Evolutionary conservation across 1,140 invertebrate species (phyloP), one percentile per base, ranked within the genome.

Genomic region (Plectus sambesii): DNA sequence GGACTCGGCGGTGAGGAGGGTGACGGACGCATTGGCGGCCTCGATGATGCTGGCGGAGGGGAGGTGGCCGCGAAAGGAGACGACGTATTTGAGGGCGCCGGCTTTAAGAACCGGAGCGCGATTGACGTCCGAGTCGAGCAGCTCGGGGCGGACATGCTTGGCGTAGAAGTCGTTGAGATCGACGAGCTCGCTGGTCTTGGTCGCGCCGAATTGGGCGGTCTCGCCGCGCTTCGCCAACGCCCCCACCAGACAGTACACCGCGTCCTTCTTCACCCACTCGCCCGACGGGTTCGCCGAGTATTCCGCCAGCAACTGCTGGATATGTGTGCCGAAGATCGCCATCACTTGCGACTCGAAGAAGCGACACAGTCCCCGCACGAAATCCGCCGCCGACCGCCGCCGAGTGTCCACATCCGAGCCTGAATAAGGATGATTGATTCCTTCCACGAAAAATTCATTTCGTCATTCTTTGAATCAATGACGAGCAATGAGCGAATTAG

Each of bases 261-360:
- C 83, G 74, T 98, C 90, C 72, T 97, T 97, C 53, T 81, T 82
- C 42, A 82, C 80, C 90, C 92, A 97, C 70, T 86, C 81, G 63
- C 77, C 59, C 17, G 69, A 58, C 20, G 85, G 79, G 70, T 86
- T 82, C 66, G 80, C 73, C 2, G 73, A 71, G 72, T 90, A 94
- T 60, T 82, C 77, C 80, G 88, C 75, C 2, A 77, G 56, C 51
- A 76, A 64, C 9, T 55, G 60, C 45, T 69, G 59, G 35, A 92
- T 79, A 72, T 93, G 94, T 58, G 84, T 78, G 0, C 85, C 83
- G 70, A 96, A 92, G 51, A 90, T 87, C 59, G 81, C 78, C 70
- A 90, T 90, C 55, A 96, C 92, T 65, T 84, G 81, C 15, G 78
- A 79, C 73, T 94, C 90, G 74, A 92, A 94, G 63, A 83, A 82